Evolutionary conservation across 2,113 vertebrate genomes (phyloP).

Genomic region (Brachionichthys hirsutus): DNA sequence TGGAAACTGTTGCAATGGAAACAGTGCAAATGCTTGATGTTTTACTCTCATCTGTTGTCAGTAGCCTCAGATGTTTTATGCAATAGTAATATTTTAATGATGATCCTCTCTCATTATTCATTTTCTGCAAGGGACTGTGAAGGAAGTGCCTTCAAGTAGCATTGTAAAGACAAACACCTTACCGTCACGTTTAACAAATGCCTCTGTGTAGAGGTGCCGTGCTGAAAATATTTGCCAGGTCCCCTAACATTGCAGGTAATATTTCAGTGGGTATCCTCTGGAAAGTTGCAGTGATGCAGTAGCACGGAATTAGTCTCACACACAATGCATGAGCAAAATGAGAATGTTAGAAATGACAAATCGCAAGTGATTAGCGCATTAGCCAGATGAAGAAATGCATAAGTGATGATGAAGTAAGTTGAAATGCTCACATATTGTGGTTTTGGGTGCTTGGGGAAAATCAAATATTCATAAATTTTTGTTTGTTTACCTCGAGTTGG

Average conservation of each 20-base stretch:
- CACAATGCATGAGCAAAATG: slow-evolving; percentile 47
- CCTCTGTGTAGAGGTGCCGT: slow-evolving; percentile 54
- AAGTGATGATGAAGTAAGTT: slow-evolving; percentile 60
- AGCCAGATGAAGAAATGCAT: slow-evolving; percentile 73
- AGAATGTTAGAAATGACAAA: slow-evolving; percentile 67
- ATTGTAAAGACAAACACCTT: slow-evolving; percentile 43
- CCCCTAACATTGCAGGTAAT: slow-evolving; percentile 58
- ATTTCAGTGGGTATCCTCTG: slow-evolving; percentile 34
- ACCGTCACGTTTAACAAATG: slow-evolving; percentile 58
- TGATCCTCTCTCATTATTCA: slow-evolving; percentile 52
- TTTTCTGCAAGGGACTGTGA: slow-evolving; percentile 48
- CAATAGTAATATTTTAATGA: slow-evolving; percentile 68
- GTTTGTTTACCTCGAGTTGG: slow-evolving; percentile 65
- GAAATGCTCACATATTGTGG: slow-evolving; percentile 51
- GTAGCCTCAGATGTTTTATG: slow-evolving; percentile 68
- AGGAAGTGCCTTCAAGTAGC: slow-evolving; percentile 37
- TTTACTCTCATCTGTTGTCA: slow-evolving; percentile 95
- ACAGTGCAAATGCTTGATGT: slow-evolving; percentile 64
- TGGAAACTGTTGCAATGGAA: slow-evolving; percentile 50
- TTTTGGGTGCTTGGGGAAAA: slow-evolving; percentile 52
- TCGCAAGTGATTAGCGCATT: slow-evolving; percentile 67
- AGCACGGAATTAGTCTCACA: slow-evolving; percentile 67
- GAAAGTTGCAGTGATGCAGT: slow-evolving; percentile 3
- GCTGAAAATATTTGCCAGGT: slow-evolving; percentile 54
- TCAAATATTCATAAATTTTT: slow-evolving; percentile 64